These are phyloP conservation scores for Acrossocheilus wenchowensis DNA, from an alignment of 2,797 vertebrate species.

Conservation along the genomic window DNA sequence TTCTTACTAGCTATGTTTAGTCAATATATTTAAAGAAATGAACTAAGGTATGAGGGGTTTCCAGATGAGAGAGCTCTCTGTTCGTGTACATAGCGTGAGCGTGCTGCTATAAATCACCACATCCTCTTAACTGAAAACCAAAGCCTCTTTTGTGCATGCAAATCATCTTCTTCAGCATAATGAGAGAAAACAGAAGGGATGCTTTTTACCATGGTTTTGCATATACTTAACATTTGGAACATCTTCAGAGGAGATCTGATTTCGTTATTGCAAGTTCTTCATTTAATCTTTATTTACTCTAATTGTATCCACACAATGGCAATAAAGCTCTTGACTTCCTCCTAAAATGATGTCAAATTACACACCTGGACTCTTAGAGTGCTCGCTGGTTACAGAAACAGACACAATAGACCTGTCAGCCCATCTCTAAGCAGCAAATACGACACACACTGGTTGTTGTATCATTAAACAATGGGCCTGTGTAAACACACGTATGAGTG, in stretches of 20 bases:
- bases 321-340: background rate
- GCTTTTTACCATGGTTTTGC: background rate
- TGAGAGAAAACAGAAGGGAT: background rate
- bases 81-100: background rate
- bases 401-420: slow-evolving; percentile 3
- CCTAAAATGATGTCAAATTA: background rate
- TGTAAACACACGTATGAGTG: background rate
- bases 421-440: background rate
- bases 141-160: background rate
- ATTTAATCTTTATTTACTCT: background rate
- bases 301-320: background rate
- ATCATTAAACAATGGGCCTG: background rate
- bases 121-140: slow-evolving; percentile 24
- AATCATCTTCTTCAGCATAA: background rate
- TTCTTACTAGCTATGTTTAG: background rate
- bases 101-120: background rate
- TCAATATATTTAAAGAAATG: background rate
- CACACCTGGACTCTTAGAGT: background rate
- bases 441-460: background rate
- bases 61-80: background rate
- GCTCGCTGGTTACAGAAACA: background rate
- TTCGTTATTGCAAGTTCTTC: background rate
- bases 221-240: background rate
- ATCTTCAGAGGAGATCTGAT: background rate
- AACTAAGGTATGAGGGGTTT: background rate